These are phyloP conservation scores for Lottia scabra DNA, from an alignment of 2,888 invertebrate species.

Conservation along the genomic window DNA sequence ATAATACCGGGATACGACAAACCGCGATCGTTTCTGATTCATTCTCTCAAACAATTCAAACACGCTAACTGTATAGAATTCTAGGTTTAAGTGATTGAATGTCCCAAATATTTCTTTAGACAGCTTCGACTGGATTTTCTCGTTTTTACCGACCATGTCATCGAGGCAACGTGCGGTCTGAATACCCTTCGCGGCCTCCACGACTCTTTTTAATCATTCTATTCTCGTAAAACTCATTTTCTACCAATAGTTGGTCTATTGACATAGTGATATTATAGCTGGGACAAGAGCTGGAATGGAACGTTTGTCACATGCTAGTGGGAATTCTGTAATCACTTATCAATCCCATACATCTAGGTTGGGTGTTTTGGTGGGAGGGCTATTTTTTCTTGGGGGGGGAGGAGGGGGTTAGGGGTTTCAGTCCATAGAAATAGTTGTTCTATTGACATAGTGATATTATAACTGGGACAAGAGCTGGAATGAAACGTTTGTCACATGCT, in stretches of 20 bases:
- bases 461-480: neutral
- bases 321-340: too few relatives aligned
- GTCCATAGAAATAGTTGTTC: conserved; percentile 3
- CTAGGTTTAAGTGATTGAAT: conserved; percentile 27
- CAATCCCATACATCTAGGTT: too few relatives aligned
- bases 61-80: conserved; percentile 17
- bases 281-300: neutral
- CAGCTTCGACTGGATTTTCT: conserved; percentile 8
- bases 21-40: conserved; percentile 16
- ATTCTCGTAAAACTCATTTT: conserved; percentile 23
- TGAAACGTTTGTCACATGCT: too few relatives aligned
- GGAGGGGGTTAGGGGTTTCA: too few relatives aligned
- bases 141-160: neutral
- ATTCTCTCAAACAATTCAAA: conserved; percentile 19
- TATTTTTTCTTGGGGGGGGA: too few relatives aligned
- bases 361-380: too few relatives aligned
- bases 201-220: conserved; percentile 24
- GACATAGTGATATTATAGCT: conserved; percentile 15
- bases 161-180: conserved; percentile 30
- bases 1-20: conserved; percentile 39
- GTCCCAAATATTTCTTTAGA: conserved; percentile 27
- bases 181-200: conserved; percentile 17
- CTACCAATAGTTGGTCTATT: conserved; percentile 22
- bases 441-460: conserved; percentile 24
- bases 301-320: too few relatives aligned